A percentile compares a stretch with the other conserved stretches of the same genome.
phyloP scores from a whole-genome alignment of 2,113 vertebrate genomes.

The Pachyramphus minor region DNA sequence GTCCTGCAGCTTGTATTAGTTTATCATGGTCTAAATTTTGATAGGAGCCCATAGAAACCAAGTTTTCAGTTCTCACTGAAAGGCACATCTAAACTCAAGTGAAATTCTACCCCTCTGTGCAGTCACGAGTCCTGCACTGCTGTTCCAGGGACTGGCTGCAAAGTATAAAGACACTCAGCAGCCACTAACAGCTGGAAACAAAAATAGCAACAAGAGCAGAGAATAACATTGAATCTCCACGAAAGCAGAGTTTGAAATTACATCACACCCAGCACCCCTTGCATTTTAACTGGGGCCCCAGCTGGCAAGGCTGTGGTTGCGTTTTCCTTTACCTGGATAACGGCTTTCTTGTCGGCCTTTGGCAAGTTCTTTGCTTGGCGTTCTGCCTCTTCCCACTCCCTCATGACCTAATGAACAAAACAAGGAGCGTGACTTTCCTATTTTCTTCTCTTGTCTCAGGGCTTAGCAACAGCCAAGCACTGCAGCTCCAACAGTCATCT shows the following conservation, averaged over 20 bases:
- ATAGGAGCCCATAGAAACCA: fast-evolving
- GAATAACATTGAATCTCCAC: background rate
- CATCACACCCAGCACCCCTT: background rate
- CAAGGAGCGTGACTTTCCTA: background rate
- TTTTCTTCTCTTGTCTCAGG: background rate
- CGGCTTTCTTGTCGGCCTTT: slow-evolving; percentile 93
- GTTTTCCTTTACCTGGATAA: slow-evolving; percentile 87
- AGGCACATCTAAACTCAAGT: background rate
- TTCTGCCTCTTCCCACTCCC: slow-evolving; percentile 98
- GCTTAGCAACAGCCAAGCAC: background rate
- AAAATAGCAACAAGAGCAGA: background rate
- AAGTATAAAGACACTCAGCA: background rate
- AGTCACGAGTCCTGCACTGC: background rate
- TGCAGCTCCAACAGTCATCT: background rate
- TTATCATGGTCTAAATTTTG: background rate
- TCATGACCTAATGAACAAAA: slow-evolving; percentile 86
- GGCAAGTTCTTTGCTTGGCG: slow-evolving; percentile 93
- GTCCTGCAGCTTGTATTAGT: background rate
- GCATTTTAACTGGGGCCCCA: background rate
- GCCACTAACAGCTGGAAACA: background rate
- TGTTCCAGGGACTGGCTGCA: background rate
- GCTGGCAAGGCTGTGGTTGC: background rate
- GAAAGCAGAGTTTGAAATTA: background rate
- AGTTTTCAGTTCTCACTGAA: background rate
- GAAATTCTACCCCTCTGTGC: background rate